Evolutionary conservation across 2,797 vertebrate species (phyloP).

Genomic region (Aphelocoma californica): DNA sequence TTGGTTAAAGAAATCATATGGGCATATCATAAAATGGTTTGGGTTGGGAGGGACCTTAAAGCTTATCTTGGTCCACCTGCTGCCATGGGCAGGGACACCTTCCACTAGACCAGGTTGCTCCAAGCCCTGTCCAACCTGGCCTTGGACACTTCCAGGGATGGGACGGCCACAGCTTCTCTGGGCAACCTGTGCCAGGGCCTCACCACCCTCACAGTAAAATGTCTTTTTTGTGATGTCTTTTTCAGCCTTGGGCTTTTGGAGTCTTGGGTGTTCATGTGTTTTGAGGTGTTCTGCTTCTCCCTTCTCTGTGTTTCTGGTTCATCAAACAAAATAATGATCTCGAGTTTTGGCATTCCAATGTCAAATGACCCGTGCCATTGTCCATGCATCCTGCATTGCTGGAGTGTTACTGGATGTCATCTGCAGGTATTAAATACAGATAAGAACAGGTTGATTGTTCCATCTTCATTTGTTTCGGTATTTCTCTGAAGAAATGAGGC

Average conservation of each 20-base stretch:
- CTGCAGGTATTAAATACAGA: neutral
- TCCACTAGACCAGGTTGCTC: neutral
- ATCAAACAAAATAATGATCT: neutral
- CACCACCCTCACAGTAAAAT: neutral
- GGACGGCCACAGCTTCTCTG: neutral
- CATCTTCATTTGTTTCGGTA: neutral
- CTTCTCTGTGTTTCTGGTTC: neutral
- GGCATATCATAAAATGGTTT: neutral
- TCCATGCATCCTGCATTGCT: neutral
- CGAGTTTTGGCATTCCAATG: rapidly evolving
- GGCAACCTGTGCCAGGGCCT: neutral
- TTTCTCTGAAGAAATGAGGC: neutral
- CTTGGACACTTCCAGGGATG: neutral
- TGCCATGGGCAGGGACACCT: neutral
- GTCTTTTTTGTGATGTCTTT: neutral
- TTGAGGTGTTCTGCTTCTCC: neutral
- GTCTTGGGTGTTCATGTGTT: neutral
- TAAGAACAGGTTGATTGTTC: neutral
- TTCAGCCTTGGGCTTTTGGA: neutral
- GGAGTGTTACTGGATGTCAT: neutral
- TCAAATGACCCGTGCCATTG: rapidly evolving
- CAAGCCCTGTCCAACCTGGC: rapidly evolving
- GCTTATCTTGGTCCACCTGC: neutral
- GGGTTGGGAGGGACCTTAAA: neutral
- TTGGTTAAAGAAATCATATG: neutral